These are phyloP conservation scores for Turnix velox DNA, from an alignment of 2,113 vertebrate species.

Conservation along the genomic window DNA sequence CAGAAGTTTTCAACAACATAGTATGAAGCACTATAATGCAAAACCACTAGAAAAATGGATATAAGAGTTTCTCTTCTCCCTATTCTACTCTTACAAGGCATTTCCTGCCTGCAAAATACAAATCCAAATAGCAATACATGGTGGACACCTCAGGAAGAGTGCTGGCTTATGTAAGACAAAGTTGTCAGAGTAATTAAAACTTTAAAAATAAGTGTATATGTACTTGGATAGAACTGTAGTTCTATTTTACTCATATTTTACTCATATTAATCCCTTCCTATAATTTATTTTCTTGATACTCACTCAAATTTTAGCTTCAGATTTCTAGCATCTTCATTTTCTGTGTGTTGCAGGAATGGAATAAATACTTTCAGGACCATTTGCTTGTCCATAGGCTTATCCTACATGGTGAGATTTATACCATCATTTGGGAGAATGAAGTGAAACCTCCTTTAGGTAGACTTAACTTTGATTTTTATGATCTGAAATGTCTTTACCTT, in stretches of 20 bases:
- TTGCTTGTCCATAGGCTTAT: neutral
- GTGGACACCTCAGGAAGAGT: neutral
- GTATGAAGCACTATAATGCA: neutral
- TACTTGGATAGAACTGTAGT: neutral
- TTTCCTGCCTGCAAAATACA: neutral
- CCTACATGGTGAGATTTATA: neutral
- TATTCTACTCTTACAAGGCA: neutral
- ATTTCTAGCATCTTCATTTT: neutral
- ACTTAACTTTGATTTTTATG: neutral
- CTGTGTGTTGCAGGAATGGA: neutral
- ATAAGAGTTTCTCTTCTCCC: neutral
- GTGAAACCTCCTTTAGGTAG: neutral
- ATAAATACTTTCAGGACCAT: neutral
- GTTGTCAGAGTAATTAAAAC: neutral
- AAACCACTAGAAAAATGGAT: neutral
- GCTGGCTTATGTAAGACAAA: neutral
- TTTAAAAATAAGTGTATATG: fast-evolving
- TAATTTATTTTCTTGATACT: neutral
- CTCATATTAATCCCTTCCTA: neutral
- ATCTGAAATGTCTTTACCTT: neutral
- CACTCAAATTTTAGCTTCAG: neutral
- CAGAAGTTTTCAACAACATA: neutral
- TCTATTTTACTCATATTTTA: neutral
- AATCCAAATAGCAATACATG: neutral
- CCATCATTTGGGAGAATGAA: neutral